Conservation (phyloP, 2,888 invertebrate genomes). For the Eupithecia insigniata region DNA sequence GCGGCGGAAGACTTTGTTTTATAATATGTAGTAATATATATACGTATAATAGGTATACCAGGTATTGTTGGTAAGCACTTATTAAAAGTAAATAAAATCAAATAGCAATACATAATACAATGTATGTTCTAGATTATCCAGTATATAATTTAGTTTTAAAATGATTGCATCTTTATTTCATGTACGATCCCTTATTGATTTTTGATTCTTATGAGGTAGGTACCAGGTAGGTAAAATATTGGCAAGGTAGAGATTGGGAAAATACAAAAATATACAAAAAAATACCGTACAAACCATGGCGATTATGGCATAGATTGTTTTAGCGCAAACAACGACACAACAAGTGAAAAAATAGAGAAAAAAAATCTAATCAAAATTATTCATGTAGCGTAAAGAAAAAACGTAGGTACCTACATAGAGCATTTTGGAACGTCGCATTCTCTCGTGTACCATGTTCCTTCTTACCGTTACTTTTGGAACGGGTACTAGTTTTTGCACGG, state of each 20-base stretch:
- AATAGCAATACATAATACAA: too few relatives aligned
- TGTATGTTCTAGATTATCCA: too few relatives aligned
- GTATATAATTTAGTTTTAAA: too few relatives aligned
- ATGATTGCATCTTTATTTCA: background rate
- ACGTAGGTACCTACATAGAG: background rate
- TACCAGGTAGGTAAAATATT: too few relatives aligned
- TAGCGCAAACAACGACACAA: background rate
- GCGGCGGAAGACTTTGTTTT: too few relatives aligned
- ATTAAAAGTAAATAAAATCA: background rate
- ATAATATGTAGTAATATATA: too few relatives aligned
- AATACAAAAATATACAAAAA: background rate
- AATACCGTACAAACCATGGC: background rate
- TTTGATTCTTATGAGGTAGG: background rate
- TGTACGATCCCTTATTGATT: background rate
- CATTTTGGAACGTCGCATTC: background rate
- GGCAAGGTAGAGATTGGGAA: background rate
- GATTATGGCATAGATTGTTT: background rate
- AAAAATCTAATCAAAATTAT: background rate
- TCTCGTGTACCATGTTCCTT: background rate
- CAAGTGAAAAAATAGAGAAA: background rate
- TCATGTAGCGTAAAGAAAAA: background rate
- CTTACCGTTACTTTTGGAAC: constrained; percentile 2
- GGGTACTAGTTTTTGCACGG: background rate
- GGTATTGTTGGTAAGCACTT: background rate
- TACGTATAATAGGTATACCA: too few relatives aligned